Conservation (phyloP, 2,113 vertebrate genomes). For the Amphilophus citrinellus region DNA sequence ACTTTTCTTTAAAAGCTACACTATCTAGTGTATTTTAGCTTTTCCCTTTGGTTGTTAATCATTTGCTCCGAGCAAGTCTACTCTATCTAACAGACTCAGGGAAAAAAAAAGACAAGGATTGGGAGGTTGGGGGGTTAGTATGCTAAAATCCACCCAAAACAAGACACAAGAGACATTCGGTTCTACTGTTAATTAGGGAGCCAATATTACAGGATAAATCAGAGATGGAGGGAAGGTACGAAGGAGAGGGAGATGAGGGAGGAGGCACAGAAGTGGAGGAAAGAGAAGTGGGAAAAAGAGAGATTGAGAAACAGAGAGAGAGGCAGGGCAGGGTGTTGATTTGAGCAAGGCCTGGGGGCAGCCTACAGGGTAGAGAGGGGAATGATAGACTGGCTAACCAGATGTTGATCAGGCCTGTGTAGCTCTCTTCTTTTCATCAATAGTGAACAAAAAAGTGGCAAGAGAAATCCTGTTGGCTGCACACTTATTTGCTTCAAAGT, state of each 20-base stretch:
- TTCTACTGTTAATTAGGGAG: conserved; percentile 79
- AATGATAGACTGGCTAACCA: conserved; percentile 75
- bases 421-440: conserved; percentile 64
- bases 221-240: conserved; percentile 70
- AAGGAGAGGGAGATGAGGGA: conserved; percentile 55
- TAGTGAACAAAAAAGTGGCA: conserved; percentile 61
- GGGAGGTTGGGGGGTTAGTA: conserved; percentile 65
- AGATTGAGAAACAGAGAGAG: conserved; percentile 48
- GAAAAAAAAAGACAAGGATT: conserved; percentile 42
- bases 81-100: conserved; percentile 57
- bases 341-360: conserved; percentile 72
- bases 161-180: conserved; percentile 74
- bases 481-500: conserved; percentile 62
- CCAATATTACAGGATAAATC: conserved; percentile 81
- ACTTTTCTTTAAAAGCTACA: conserved; percentile 56
- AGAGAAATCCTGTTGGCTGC: conserved; percentile 47
- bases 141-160: conserved; percentile 75
- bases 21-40: conserved; percentile 49
- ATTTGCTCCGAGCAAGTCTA: conserved; percentile 68
- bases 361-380: conserved; percentile 68
- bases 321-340: conserved; percentile 64
- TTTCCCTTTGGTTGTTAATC: conserved; percentile 72
- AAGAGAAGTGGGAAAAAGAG: conserved; percentile 38
- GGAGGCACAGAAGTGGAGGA: conserved; percentile 39
- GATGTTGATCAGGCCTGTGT: conserved; percentile 63